These are phyloP conservation scores for Taphrorychus bicolor DNA, from an alignment of 2,888 invertebrate species.

Conservation along the genomic window DNA sequence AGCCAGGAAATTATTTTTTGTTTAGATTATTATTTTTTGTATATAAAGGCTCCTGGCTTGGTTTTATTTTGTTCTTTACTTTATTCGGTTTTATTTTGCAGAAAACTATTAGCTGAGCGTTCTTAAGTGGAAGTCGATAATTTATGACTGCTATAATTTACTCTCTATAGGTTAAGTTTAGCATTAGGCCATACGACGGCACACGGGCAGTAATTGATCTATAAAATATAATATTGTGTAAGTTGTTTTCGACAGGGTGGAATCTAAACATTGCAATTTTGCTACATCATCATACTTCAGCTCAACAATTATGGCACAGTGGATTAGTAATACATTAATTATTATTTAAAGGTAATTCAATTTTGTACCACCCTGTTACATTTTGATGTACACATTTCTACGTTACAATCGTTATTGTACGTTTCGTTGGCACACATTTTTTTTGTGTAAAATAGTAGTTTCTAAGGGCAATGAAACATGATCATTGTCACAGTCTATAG, in stretches of 20 bases:
- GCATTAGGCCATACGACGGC: neutral
- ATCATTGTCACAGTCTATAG: too few relatives aligned
- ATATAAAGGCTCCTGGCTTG: too few relatives aligned
- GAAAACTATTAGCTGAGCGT: too few relatives aligned
- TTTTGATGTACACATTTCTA: constrained; percentile 1
- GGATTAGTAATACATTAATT: neutral
- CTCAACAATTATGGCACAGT: neutral
- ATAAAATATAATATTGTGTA: neutral
- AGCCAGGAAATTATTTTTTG: constrained; percentile 24
- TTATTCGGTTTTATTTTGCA: neutral
- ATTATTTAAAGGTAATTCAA: neutral
- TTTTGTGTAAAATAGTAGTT: neutral
- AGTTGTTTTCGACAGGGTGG: constrained; percentile 1
- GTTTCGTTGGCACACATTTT: neutral
- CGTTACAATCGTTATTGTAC: neutral
- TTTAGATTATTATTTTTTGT: constrained; percentile 29
- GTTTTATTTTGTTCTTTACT: constrained; percentile 4
- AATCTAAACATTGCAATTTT: neutral
- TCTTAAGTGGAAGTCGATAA: too few relatives aligned
- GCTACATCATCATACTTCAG: neutral
- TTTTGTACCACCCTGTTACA: neutral
- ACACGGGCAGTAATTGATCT: neutral
- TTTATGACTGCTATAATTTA: neutral
- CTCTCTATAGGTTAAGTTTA: constrained; percentile 12
- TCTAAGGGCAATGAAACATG: too few relatives aligned